Evolutionary conservation across 30 jellyfish, hydroid and myxozoan species (phyloP).

Genomic region (Nemopilema nomurai): DNA sequence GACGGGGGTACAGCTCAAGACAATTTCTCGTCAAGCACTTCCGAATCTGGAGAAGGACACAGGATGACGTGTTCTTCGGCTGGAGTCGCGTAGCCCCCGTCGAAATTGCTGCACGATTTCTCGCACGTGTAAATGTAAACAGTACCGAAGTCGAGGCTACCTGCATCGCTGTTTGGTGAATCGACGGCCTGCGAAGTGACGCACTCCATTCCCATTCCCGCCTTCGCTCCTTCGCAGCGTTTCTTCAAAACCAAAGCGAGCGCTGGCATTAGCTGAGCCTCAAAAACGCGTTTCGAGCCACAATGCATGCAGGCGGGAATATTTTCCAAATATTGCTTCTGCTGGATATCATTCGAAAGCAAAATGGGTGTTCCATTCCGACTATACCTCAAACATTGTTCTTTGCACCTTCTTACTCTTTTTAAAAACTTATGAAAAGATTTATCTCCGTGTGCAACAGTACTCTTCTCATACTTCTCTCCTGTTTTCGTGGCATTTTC

Average conservation of each 20-base stretch:
- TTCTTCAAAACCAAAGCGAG: conserved; percentile 41
- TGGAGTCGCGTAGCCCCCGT: conserved; percentile 19
- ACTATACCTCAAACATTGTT: conserved; percentile 81
- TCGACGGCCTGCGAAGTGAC: neutral
- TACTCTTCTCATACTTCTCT: conserved; percentile 67
- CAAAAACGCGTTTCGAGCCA: conserved; percentile 67
- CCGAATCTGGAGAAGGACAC: conserved; percentile 74
- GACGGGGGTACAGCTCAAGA: too few relatives aligned
- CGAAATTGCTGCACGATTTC: conserved; percentile 52
- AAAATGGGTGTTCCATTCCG: conserved; percentile 54
- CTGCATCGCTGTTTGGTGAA: neutral
- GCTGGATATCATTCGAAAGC: conserved; percentile 47
- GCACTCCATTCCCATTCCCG: neutral
- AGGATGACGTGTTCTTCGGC: conserved; percentile 54
- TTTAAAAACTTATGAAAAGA: conserved; percentile 67
- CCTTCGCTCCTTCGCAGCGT: conserved; percentile 16
- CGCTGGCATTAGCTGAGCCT: conserved; percentile 89
- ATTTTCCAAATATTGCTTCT: conserved; percentile 16
- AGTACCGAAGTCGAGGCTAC: conserved; percentile 78
- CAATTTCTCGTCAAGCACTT: neutral
- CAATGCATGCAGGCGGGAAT: conserved; percentile 57
- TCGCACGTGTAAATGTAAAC: conserved; percentile 69
- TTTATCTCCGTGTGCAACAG: conserved; percentile 71
- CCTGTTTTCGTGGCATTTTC: neutral
- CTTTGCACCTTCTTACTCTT: conserved; percentile 35